These are phyloP conservation scores for Antheraea assamensis DNA, from an alignment of 2,888 invertebrate genomes.

Conservation along the genomic window DNA sequence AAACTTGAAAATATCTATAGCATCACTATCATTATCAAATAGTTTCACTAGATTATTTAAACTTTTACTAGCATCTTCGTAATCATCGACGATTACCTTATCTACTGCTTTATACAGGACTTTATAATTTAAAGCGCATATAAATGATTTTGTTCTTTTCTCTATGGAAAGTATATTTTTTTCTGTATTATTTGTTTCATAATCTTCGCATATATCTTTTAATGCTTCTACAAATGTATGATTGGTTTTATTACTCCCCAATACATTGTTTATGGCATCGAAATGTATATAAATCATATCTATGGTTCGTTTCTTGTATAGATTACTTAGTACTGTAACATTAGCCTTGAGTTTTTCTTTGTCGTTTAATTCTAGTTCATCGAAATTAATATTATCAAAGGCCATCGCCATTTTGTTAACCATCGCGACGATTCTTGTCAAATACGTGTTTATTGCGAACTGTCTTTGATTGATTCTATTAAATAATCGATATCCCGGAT, in stretches of 20 bases:
- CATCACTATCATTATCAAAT: constrained; percentile 37
- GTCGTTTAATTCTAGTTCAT: constrained; percentile 34
- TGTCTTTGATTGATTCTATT: constrained; percentile 61
- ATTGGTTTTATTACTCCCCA: constrained; percentile 51
- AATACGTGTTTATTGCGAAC: constrained; percentile 54
- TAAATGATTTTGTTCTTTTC: constrained; percentile 50
- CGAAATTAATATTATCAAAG: constrained; percentile 44
- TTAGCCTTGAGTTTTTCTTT: constrained; percentile 49
- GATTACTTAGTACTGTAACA: constrained; percentile 48
- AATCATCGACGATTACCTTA: constrained; percentile 46
- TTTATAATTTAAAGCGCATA: constrained; percentile 62
- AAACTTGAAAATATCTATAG: constrained; percentile 51
- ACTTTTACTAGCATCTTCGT: constrained; percentile 44
- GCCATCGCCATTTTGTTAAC: constrained; percentile 55
- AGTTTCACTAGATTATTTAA: constrained; percentile 49
- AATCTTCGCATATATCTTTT: constrained; percentile 49
- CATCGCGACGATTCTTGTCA: constrained; percentile 60
- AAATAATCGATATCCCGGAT: constrained; percentile 53
- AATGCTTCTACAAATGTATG: constrained; percentile 54
- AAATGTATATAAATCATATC: constrained; percentile 64
- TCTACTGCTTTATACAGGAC: constrained; percentile 51
- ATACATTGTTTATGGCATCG: constrained; percentile 61
- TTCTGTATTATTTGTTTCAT: constrained; percentile 48
- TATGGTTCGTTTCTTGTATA: constrained; percentile 59
- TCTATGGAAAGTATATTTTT: constrained; percentile 56